Conservation (phyloP, 2,113 vertebrate genomes). For the Corythornis cristatus region DNA sequence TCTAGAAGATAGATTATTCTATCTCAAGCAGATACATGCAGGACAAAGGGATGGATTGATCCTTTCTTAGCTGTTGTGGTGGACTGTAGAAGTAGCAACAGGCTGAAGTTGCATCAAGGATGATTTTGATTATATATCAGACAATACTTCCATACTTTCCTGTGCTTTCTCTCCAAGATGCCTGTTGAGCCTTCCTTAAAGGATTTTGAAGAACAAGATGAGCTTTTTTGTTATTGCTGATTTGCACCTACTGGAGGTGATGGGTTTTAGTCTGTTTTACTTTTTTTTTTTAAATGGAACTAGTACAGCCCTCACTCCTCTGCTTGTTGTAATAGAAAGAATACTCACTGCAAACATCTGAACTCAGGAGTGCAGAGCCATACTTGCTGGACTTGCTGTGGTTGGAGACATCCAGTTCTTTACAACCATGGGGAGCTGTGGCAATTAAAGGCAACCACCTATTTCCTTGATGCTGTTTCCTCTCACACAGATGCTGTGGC, state of each 20-base stretch:
- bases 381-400: not conserved
- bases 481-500: not conserved
- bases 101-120: not conserved
- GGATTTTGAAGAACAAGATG: not conserved
- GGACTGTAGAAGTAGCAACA: not conserved
- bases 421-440: not conserved
- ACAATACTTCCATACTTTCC: not conserved
- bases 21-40: not conserved
- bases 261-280: too few species aligned
- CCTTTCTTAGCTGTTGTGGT: not conserved
- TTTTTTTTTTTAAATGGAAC: not conserved
- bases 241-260: not conserved
- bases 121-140: not conserved
- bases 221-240: not conserved
- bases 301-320: not conserved
- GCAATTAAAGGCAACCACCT: not conserved
- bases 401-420: not conserved
- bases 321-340: not conserved
- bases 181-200: not conserved
- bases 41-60: not conserved
- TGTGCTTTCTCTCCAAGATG: not conserved
- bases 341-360: not conserved
- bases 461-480: not conserved
- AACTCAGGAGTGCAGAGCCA: not conserved
- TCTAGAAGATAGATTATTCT: not conserved